These are phyloP conservation scores for Leptinotarsa lineolata DNA, from an alignment of 1,140 invertebrate genomes.

Conservation along the genomic window DNA sequence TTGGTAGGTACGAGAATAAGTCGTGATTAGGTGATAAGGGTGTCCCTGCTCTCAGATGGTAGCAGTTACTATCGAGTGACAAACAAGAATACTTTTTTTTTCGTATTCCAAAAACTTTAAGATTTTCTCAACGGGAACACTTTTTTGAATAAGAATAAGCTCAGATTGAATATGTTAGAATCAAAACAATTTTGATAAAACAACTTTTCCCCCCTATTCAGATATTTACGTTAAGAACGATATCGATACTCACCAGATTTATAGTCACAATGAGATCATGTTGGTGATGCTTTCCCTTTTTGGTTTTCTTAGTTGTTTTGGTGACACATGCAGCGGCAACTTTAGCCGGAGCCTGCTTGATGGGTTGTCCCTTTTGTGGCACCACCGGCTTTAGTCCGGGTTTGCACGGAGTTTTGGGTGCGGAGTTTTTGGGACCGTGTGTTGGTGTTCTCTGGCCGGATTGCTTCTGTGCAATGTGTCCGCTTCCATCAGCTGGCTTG, in stretches of 20 bases:
- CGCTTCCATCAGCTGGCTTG: slow-evolving; percentile 75
- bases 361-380: slow-evolving; percentile 58
- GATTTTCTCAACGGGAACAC: background rate
- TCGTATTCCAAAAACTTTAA: background rate
- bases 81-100: too few species aligned
- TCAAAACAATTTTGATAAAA: background rate
- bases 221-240: background rate
- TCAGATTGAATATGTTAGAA: background rate
- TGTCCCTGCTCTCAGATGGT: too few species aligned
- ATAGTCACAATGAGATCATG: slow-evolving; percentile 82
- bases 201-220: background rate
- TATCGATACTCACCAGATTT: slow-evolving; percentile 68
- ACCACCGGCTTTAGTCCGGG: slow-evolving; percentile 59
- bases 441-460: slow-evolving; percentile 63
- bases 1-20: too few species aligned
- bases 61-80: background rate
- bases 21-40: too few species aligned
- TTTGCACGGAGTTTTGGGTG: slow-evolving; percentile 64
- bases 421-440: slow-evolving; percentile 62
- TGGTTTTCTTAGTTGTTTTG: slow-evolving; percentile 74
- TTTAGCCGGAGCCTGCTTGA: slow-evolving; percentile 61
- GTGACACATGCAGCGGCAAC: slow-evolving; percentile 62
- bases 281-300: slow-evolving; percentile 78
- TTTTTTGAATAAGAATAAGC: background rate
- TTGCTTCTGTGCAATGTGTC: slow-evolving; percentile 70